phyloP scores from a whole-genome alignment of 2,888 invertebrate species.

The Cataglyphis albicans region DNA sequence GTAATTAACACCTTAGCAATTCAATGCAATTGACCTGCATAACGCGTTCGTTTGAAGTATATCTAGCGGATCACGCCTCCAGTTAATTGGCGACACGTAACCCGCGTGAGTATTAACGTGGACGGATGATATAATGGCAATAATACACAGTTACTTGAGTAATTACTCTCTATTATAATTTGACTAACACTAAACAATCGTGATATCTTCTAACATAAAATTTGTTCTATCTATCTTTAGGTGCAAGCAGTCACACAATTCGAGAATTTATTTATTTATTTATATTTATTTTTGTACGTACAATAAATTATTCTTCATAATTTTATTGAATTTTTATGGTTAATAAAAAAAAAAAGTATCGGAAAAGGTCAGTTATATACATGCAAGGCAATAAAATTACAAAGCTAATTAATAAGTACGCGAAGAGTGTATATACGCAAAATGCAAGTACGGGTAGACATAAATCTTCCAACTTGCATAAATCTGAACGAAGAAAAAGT shows the following conservation, averaged over 20 bases:
- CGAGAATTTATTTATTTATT: neutral
- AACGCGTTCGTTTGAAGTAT: constrained; percentile 49
- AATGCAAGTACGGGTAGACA: neutral
- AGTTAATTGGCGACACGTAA: constrained; percentile 54
- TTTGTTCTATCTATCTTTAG: neutral
- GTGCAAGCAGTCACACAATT: neutral
- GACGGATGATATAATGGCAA: constrained; percentile 41
- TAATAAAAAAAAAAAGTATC: neutral
- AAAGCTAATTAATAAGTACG: neutral
- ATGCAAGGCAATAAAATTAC: neutral
- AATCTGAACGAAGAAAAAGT: neutral
- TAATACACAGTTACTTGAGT: constrained; percentile 61
- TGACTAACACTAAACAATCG: constrained; percentile 48
- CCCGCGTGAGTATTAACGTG: constrained; percentile 50
- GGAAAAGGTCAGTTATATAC: neutral
- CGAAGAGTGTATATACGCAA: neutral
- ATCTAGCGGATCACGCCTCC: constrained; percentile 34
- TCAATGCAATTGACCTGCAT: constrained; percentile 45
- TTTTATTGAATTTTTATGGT: neutral
- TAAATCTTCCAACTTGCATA: neutral
- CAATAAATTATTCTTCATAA: neutral
- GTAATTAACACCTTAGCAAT: constrained; percentile 49
- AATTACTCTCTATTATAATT: constrained; percentile 64
- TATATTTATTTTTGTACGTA: neutral
- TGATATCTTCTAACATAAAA: constrained; percentile 13